These are phyloP conservation scores for Steinernema khuongi DNA, from an alignment of 1,140 invertebrate genomes.

Conservation along the genomic window DNA sequence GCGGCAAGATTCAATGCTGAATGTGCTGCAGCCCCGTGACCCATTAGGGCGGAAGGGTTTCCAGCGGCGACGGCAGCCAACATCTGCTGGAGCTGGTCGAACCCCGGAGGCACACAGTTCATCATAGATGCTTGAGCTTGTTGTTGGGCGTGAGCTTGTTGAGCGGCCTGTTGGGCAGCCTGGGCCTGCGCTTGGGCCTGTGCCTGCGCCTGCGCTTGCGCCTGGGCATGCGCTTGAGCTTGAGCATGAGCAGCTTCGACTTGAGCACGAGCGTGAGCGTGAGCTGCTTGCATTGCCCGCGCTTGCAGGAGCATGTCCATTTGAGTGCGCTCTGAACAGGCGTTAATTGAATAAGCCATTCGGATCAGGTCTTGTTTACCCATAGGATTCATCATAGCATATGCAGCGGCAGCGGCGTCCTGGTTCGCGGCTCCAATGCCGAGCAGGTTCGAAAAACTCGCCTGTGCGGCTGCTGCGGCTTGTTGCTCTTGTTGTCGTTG, in stretches of 20 bases:
- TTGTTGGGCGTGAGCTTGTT: background rate
- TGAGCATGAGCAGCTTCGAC: background rate
- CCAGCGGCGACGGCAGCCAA: background rate
- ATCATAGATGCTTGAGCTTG: conserved; percentile 3
- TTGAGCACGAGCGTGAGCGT: background rate
- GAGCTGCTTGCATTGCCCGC: background rate
- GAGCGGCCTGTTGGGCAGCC: background rate
- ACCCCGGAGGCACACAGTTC: background rate
- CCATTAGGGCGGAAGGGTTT: background rate
- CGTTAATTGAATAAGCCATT: background rate
- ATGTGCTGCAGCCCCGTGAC: background rate
- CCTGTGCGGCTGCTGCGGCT: conserved; percentile 15
- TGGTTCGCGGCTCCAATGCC: background rate
- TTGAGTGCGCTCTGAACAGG: background rate
- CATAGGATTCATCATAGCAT: conserved; percentile 11
- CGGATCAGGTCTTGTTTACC: background rate
- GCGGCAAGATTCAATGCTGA: background rate
- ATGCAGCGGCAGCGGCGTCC: background rate
- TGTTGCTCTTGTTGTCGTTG: conserved; percentile 1
- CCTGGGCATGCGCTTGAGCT: background rate
- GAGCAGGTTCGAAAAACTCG: background rate
- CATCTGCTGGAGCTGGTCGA: conserved; percentile 1
- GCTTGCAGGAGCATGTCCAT: background rate
- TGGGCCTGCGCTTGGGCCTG: background rate
- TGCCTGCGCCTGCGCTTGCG: background rate